Evolutionary conservation across 2,113 vertebrate species (phyloP), one percentile per base, ranked within the genome.

Genomic region (Sinocyclocheilus anophthalmus): DNA sequence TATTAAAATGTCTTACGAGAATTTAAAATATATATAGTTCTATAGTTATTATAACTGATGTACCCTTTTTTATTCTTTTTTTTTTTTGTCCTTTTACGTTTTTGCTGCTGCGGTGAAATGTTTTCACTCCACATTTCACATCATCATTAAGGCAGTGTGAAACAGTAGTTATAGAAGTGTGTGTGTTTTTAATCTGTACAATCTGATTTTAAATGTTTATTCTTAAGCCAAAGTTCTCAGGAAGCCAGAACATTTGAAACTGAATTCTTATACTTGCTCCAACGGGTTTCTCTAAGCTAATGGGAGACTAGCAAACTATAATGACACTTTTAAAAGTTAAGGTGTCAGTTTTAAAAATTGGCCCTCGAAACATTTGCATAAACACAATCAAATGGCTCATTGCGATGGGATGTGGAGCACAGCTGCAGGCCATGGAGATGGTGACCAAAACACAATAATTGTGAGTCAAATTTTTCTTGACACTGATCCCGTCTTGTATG

Each of bases 391-490:
- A 85, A 86, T 84, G 84, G 76, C 83, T 77, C 72, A 42, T 61
- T 72, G 77, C 26, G 26, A 20, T 26, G 48, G 88, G 70, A 77
- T 76, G 59, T 84, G 61, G 67, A 86, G 85, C 39, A 84, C 87
- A 81, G 55, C 84, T 81, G 67, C 79, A 48, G 85, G 79, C 83
- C 76, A 86, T 89, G 89, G 72, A 76, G 87, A 77, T 55, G 55
- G 48, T 50, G 45, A 87, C 79, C 76, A 80, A 91, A 88, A 91
- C 88, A 89, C 81, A 87, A 87, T 91, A 92, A 92, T 92, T 93
- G 92, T 91, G 92, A 93, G 16, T 89, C 76, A 90, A 94, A 93
- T 92, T 42, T 87, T 63, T 92, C 90, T 76, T 92, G 93, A 93
- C 92, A 92, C 88, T 77, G 83, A 89, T 91, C 90, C 88, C 70